These are phyloP conservation scores for Heteromormyrus szaboi DNA, from an alignment of 2,797 vertebrate species.

Conservation along the genomic window DNA sequence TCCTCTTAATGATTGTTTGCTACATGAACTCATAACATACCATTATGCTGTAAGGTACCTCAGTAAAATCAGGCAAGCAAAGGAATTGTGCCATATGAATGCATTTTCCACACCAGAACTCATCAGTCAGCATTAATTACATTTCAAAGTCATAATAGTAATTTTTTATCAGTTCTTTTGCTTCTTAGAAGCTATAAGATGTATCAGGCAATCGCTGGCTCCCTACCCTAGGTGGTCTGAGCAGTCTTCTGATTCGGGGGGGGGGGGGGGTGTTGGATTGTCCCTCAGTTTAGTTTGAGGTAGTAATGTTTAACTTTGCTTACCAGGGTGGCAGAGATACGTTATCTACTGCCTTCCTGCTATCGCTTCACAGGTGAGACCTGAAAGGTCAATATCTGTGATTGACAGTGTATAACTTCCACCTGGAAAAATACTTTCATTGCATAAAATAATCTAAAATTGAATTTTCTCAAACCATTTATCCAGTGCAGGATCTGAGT, in stretches of 20 bases:
- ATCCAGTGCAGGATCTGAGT: not conserved
- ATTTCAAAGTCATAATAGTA: not conserved
- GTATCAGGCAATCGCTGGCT: not conserved
- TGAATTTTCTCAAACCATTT: not conserved
- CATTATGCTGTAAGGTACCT: not conserved
- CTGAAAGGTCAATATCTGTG: not conserved
- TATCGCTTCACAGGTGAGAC: not conserved
- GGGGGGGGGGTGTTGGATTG: not conserved
- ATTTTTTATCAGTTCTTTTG: not conserved
- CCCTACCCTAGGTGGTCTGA: not conserved
- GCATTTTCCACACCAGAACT: not conserved
- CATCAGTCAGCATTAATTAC: not conserved
- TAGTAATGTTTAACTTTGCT: not conserved
- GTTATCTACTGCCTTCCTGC: not conserved
- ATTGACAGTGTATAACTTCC: not conserved
- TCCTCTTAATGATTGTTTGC: not conserved
- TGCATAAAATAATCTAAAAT: not conserved
- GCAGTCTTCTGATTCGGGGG: not conserved
- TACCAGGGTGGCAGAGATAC: not conserved
- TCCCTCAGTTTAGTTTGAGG: not conserved
- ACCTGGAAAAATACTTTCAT: not conserved
- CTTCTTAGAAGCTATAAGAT: not conserved
- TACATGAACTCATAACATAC: not conserved
- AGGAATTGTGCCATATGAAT: not conserved
- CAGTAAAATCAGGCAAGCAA: not conserved